Conservation (phyloP, 2,888 invertebrate species). For the Lymantria monacha region DNA sequence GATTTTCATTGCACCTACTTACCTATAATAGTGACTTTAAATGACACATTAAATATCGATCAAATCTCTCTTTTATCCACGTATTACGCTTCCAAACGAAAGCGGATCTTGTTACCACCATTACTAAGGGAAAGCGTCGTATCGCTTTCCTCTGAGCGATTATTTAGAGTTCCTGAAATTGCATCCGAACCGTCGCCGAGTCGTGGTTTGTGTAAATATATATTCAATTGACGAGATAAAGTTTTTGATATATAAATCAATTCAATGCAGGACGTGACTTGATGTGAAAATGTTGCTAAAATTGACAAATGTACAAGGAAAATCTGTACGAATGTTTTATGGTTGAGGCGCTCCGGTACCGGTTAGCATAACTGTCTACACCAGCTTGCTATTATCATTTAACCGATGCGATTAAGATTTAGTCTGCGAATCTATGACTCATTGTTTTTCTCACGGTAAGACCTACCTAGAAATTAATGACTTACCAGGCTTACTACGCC, state of each 20-base stretch:
- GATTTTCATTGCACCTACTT: conserved; percentile 7
- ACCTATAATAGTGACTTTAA: too few relatives aligned
- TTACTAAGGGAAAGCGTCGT: too few relatives aligned
- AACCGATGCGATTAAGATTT: conserved; percentile 23
- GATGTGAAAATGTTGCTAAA: conserved; percentile 5
- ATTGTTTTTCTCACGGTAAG: conserved; percentile 50
- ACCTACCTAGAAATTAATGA: conserved; percentile 57
- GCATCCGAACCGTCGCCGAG: not conserved
- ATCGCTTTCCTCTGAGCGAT: too few relatives aligned
- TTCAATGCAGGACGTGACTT: conserved; percentile 14
- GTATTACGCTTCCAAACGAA: too few relatives aligned
- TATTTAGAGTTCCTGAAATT: not conserved
- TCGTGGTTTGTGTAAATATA: not conserved
- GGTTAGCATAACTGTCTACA: conserved; percentile 28
- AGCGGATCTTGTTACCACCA: too few relatives aligned
- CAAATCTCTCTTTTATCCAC: too few relatives aligned
- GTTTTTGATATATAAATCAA: conserved; percentile 27
- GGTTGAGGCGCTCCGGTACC: conserved; percentile 19
- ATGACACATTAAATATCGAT: too few relatives aligned
- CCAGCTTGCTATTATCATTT: conserved; percentile 16
- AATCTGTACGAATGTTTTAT: conserved; percentile 24
- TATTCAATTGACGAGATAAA: conserved; percentile 9
- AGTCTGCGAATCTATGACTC: conserved; percentile 56
- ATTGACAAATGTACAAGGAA: conserved; percentile 18
- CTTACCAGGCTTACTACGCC: conserved; percentile 48